A percentile compares a stretch with the other conserved stretches of the same genome.
Evolutionary conservation across 2,888 invertebrate genomes (phyloP).

Genomic region (Polydrusus pterygomalis): DNA sequence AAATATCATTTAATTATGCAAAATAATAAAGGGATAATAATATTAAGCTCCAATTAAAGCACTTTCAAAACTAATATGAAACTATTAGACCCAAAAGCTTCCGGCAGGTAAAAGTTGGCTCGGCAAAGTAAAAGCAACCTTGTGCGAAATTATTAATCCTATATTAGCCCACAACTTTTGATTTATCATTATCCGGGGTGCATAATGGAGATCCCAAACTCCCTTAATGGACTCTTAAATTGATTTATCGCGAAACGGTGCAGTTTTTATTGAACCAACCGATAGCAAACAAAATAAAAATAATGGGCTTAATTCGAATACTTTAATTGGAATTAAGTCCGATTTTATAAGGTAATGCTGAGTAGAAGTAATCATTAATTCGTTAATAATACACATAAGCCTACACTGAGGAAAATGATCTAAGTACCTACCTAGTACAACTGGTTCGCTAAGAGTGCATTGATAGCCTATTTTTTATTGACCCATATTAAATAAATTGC

Average conservation of each 20-base stretch:
- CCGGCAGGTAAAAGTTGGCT: constrained; percentile 30
- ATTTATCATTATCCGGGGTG: constrained; percentile 62
- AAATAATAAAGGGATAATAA: constrained; percentile 12
- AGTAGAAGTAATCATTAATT: too few species aligned
- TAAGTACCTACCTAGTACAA: too few species aligned
- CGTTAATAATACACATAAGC: too few species aligned
- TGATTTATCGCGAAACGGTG: constrained; percentile 59
- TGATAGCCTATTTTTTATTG: too few species aligned
- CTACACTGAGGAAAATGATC: too few species aligned
- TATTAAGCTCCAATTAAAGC: constrained; percentile 6
- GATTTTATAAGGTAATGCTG: not conserved
- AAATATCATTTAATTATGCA: constrained; percentile 9
- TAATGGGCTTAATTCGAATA: not conserved
- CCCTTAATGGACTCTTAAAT: constrained; percentile 61
- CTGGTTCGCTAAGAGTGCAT: too few species aligned
- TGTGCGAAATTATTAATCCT: constrained; percentile 59
- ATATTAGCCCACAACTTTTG: constrained; percentile 59
- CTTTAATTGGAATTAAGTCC: not conserved
- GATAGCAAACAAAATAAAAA: not conserved
- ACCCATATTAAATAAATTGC: too few species aligned
- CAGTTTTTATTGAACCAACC: constrained; percentile 24
- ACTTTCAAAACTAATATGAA: constrained; percentile 23
- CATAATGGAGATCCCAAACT: constrained; percentile 55
- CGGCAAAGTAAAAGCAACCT: constrained; percentile 23
- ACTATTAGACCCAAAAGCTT: constrained; percentile 31